A percentile compares a stretch with the other conserved stretches of the same genome.
These are phyloP conservation scores for Sepioteuthis lessoniana DNA, from an alignment of 2,888 invertebrate species.

Conservation along the genomic window DNA sequence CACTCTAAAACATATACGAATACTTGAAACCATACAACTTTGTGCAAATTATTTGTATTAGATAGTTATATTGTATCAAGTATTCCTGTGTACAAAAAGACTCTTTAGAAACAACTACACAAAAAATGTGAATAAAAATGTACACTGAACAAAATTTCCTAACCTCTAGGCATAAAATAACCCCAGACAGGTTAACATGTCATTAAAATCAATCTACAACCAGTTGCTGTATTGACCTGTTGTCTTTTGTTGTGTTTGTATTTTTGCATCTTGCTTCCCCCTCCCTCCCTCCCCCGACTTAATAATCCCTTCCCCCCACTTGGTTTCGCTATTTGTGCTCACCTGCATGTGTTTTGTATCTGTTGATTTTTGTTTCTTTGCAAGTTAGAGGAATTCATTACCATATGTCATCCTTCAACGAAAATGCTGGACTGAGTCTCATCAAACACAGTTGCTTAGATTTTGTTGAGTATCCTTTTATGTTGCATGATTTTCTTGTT, in stretches of 20 bases:
- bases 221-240: neutral
- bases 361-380: constrained; percentile 59
- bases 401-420: constrained; percentile 99
- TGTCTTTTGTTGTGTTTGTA: neutral
- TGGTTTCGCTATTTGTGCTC: neutral
- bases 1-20: too few species aligned
- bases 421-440: constrained; percentile 95
- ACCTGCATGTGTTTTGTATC: neutral
- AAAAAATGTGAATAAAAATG: too few species aligned
- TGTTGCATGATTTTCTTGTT: constrained; percentile 34
- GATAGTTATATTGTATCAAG: too few species aligned
- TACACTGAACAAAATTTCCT: too few species aligned
- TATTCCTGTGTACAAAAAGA: too few species aligned
- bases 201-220: neutral
- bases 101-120: too few species aligned
- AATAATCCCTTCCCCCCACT: neutral
- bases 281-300: neutral
- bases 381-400: constrained; percentile 93
- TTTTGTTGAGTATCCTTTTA: constrained; percentile 82
- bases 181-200: neutral
- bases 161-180: too few species aligned
- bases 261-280: neutral
- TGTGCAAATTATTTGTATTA: too few species aligned
- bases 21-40: too few species aligned
- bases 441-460: constrained; percentile 95